Conservation (phyloP, 1,140 invertebrate species). For the Drosophila watanabei region DNA sequence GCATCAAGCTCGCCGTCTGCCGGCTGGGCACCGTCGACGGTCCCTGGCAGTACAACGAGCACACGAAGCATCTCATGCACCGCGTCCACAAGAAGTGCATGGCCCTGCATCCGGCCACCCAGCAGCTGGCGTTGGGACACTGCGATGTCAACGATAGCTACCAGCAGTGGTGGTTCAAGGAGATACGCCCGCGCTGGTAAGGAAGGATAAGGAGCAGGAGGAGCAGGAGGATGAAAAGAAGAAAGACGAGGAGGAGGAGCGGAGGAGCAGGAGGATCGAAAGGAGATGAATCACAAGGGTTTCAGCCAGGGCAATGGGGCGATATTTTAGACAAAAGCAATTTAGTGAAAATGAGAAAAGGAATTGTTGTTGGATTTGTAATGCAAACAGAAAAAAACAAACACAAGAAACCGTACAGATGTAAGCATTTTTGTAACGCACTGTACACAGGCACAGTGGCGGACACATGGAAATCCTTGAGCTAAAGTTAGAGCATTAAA, state of each 20-base stretch:
- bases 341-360: slow-evolving; percentile 76
- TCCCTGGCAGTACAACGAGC: slow-evolving; percentile 95
- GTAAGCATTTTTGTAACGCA: slow-evolving; percentile 39
- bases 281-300: slow-evolving; percentile 44
- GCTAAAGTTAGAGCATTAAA: slow-evolving; percentile 13
- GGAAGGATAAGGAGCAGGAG: slow-evolving; percentile 2
- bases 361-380: slow-evolving; percentile 76
- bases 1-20: slow-evolving; percentile 95
- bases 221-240: not conserved
- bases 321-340: slow-evolving; percentile 78
- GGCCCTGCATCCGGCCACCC: slow-evolving; percentile 93
- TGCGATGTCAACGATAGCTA: slow-evolving; percentile 95
- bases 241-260: slow-evolving; percentile 21
- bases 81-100: slow-evolving; percentile 93
- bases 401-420: slow-evolving; percentile 16
- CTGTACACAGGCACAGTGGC: slow-evolving; percentile 32
- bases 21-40: slow-evolving; percentile 96
- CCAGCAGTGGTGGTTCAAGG: slow-evolving; percentile 94
- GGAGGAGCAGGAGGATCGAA: slow-evolving; percentile 39
- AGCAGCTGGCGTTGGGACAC: slow-evolving; percentile 91
- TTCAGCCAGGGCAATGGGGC: slow-evolving; percentile 33
- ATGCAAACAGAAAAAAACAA: slow-evolving; percentile 24
- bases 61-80: slow-evolving; percentile 92
- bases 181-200: slow-evolving; percentile 87
- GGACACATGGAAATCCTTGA: slow-evolving; percentile 19